Evolutionary conservation across 2,888 invertebrate species (phyloP).

Genomic region (Antheraea assamensis): DNA sequence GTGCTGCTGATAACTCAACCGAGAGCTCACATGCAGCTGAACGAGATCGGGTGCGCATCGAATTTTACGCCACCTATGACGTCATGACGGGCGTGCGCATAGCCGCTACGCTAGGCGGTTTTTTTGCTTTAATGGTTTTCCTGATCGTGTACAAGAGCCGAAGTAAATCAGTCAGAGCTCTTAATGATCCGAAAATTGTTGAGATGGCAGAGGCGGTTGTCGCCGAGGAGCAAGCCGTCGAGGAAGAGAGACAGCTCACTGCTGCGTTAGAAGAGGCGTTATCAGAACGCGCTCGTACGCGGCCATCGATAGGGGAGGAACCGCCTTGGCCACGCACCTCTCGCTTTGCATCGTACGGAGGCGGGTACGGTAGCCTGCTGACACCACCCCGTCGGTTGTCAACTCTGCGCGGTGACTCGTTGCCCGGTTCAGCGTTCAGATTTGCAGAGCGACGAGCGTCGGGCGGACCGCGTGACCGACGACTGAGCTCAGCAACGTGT

Average conservation of each 20-base stretch:
- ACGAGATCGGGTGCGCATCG: constrained; percentile 87
- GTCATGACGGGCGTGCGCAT: constrained; percentile 96
- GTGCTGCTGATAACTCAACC: constrained; percentile 65
- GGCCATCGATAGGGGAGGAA: constrained; percentile 86
- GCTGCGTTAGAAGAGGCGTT: constrained; percentile 87
- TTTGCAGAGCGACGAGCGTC: constrained; percentile 77
- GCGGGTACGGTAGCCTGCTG: constrained; percentile 87
- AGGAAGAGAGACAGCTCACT: constrained; percentile 88
- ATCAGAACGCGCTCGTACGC: constrained; percentile 73
- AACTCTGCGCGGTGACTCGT: constrained; percentile 82
- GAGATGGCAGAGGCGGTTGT: constrained; percentile 90
- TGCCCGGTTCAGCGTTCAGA: constrained; percentile 82
- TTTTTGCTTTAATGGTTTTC: constrained; percentile 95
- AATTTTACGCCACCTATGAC: constrained; percentile 95
- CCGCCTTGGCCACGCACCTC: constrained; percentile 77
- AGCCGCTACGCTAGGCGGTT: constrained; percentile 94
- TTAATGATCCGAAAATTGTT: constrained; percentile 90
- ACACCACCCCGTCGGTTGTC: constrained; percentile 86
- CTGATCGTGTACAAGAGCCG: constrained; percentile 95
- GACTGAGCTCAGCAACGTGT: constrained; percentile 91
- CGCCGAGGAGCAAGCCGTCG: constrained; percentile 84
- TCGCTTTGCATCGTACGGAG: constrained; percentile 77
- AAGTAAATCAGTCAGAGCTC: constrained; percentile 87
- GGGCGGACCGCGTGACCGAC: constrained; percentile 78
- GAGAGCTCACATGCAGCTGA: constrained; percentile 74